phyloP scores from a whole-genome alignment of 30 jellyfish, hydroid and myxozoan genomes.

The Cassiopea xamachana region DNA sequence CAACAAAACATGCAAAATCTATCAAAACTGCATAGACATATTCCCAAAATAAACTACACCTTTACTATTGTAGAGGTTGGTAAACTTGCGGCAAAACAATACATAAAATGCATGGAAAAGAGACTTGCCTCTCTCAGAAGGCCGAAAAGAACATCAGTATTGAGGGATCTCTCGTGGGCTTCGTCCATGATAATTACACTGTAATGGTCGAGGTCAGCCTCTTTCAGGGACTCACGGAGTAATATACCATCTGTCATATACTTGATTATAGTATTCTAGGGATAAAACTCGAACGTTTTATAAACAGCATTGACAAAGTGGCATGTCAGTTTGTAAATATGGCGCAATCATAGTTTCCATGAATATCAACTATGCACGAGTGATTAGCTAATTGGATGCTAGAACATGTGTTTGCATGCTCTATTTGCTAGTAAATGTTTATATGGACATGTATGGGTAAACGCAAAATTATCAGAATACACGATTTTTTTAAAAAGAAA shows the following conservation, averaged over 20 bases:
- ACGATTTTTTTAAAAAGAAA: background rate
- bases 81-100: background rate
- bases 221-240: slow-evolving; percentile 92
- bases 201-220: slow-evolving; percentile 93
- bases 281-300: background rate
- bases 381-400: too few relatives aligned
- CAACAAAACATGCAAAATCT: too few relatives aligned
- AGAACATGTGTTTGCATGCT: too few relatives aligned
- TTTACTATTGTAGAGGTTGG: too few relatives aligned
- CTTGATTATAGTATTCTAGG: slow-evolving; percentile 85
- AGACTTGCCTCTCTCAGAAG: slow-evolving; percentile 86
- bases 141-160: slow-evolving; percentile 98
- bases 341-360: background rate
- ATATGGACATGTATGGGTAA: too few relatives aligned
- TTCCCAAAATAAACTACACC: too few relatives aligned
- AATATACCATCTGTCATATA: slow-evolving; percentile 99
- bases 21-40: too few relatives aligned
- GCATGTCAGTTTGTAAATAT: background rate
- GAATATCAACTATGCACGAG: background rate
- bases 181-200: slow-evolving; percentile 98
- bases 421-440: too few relatives aligned
- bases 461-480: background rate
- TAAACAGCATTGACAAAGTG: background rate
- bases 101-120: background rate
- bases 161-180: slow-evolving; percentile 98